Conservation (phyloP, 2,888 invertebrate species). For the Calameuta filiformis region DNA sequence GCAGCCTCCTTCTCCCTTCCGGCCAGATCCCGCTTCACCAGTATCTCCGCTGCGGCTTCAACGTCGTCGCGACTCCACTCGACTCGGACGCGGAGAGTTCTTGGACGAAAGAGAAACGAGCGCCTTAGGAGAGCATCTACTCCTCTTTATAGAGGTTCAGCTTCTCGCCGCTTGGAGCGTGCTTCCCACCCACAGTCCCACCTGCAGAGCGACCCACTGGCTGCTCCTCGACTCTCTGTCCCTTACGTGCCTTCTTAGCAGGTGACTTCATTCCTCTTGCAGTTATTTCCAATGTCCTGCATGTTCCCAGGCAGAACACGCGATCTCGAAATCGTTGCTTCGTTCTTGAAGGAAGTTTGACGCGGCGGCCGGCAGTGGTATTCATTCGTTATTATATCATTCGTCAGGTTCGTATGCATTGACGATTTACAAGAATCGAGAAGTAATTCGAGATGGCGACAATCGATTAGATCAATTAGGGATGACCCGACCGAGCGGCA, state of each 20-base stretch:
- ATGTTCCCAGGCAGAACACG: neutral
- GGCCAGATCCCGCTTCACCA: slow-evolving; percentile 28
- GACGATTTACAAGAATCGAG: too few species aligned
- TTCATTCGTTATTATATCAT: too few species aligned
- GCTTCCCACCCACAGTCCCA: slow-evolving; percentile 39
- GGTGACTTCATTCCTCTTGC: neutral
- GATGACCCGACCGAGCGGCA: too few species aligned
- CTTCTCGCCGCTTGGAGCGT: slow-evolving; percentile 43
- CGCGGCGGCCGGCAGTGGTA: too few species aligned
- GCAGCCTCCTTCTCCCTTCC: slow-evolving; percentile 30
- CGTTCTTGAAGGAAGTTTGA: neutral
- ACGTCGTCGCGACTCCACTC: neutral
- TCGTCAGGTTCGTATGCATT: too few species aligned
- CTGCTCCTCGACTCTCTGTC: neutral
- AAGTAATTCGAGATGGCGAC: too few species aligned
- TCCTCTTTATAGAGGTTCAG: slow-evolving; percentile 52
- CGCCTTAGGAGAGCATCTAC: slow-evolving; percentile 38
- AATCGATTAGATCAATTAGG: too few species aligned
- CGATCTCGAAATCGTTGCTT: neutral
- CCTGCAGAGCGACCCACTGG: slow-evolving; percentile 48
- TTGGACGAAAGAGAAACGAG: slow-evolving; percentile 15
- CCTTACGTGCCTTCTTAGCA: neutral
- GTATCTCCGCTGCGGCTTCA: slow-evolving; percentile 11
- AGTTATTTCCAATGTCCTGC: neutral
- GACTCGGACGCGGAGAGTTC: slow-evolving; percentile 6